Percentiles rank a stretch among this genome's conserved stretches.
Conservation (phyloP, 2,888 invertebrate genomes). For the Rhorus exstirpatorius region DNA sequence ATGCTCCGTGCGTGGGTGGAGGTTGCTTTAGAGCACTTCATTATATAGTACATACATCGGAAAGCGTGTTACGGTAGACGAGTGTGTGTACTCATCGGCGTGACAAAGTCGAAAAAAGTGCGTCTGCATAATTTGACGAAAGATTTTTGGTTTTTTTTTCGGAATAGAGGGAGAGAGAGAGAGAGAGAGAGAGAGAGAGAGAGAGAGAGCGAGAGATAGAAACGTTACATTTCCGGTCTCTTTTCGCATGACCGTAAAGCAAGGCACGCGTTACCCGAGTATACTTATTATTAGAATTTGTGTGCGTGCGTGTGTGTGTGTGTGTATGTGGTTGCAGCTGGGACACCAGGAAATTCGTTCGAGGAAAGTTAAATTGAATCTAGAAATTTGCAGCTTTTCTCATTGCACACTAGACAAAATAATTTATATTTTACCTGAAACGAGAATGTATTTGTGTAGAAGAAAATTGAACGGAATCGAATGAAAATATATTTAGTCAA, state of each 20-base stretch:
- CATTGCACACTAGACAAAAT: neutral
- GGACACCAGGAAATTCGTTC: slow-evolving; percentile 20
- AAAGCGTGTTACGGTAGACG: neutral
- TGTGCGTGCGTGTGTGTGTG: slow-evolving; percentile 1
- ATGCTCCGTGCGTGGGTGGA: slow-evolving; percentile 55
- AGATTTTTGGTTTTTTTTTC: neutral
- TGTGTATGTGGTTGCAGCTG: slow-evolving; percentile 16
- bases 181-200: neutral
- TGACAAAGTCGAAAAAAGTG: slow-evolving; percentile 6
- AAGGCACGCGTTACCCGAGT: slow-evolving; percentile 5
- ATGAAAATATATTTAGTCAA: neutral
- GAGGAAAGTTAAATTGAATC: too few species aligned
- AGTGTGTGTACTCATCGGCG: slow-evolving; percentile 4
- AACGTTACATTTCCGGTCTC: slow-evolving; percentile 47
- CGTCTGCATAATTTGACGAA: neutral
- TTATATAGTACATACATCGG: neutral
- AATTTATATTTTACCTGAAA: too few species aligned
- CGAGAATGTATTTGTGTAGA: too few species aligned
- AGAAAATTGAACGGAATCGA: neutral
- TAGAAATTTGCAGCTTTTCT: neutral
- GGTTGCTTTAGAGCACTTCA: slow-evolving; percentile 47
- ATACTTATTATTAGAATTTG: slow-evolving; percentile 64
- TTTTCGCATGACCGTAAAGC: slow-evolving; percentile 40
- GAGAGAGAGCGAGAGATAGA: neutral
- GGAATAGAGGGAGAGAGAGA: neutral